Evolutionary conservation across 2,797 vertebrate species (phyloP), one percentile per base, ranked within the genome.

Genomic region (Platyrinchus mystaceus): DNA sequence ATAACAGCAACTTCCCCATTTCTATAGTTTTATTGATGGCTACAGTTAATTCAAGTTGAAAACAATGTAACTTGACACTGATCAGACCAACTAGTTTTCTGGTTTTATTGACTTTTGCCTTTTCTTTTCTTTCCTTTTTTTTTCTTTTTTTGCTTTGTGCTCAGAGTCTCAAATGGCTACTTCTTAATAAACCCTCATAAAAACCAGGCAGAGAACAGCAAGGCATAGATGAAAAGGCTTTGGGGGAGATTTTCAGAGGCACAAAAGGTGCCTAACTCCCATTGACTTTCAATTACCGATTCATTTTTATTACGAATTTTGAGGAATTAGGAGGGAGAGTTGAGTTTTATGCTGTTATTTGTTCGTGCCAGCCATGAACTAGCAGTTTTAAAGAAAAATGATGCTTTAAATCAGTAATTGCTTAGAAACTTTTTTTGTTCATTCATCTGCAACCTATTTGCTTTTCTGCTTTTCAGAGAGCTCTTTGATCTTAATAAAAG

Each of bases 1-100:
- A 97, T 97, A 97, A 96, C 93, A 95, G 95, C 77, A 78, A 94
- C 95, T 95, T 97, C 73, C 94, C 93, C 75, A 95, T 96, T 96
- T 97, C 96, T 97, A 92, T 96, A 95, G 88, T 94, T 97, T 96
- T 96, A 97, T 97, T 97, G 97, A 97, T 96, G 93, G 87, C 86
- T 95, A 81, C 94, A 91, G 92, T 97, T 96, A 97, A 97, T 97
- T 97, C 97, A 94, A 95, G 94, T 91, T 97, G 97, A 97, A 97
- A 90, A 93, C 92, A 95, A 94, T 74, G 92, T 95, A 95, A 97
- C 84, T 87, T 89, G 94, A 97, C 81, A 90, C 89, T 96, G 93
- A 97, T 96, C 92, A 62, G 75, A 94, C 85, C 94, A 95, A 89
- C 90, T 85, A 83, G 80, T 95, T 95, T 85, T 93, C 89, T 87